Percentiles rank a stretch among this genome's conserved stretches.
These are phyloP conservation scores for Hyperoplus immaculatus DNA, from an alignment of 2,797 vertebrate species.

Conservation along the genomic window DNA sequence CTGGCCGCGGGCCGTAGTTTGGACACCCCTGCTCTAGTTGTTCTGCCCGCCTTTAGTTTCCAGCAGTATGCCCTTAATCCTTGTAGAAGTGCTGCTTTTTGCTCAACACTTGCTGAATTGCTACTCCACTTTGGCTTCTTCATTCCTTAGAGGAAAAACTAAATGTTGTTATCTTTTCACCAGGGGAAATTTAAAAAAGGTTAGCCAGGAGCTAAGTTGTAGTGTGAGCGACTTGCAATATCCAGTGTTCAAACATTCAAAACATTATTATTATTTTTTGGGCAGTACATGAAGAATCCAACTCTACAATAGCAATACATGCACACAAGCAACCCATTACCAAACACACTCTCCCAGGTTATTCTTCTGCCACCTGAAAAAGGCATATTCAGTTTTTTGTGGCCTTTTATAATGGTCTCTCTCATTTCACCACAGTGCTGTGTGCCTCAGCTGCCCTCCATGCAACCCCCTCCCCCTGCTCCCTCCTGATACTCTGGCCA, in stretches of 20 bases:
- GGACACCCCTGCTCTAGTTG: too few relatives aligned
- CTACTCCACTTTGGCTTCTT: slow-evolving; percentile 25
- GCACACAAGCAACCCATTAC: slow-evolving; percentile 20
- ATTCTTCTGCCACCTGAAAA: slow-evolving; percentile 36
- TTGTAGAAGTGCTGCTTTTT: slow-evolving; percentile 31
- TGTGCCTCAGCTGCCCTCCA: slow-evolving; percentile 57
- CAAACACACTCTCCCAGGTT: slow-evolving; percentile 9
- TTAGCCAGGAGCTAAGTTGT: neutral
- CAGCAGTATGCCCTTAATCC: slow-evolving; percentile 26
- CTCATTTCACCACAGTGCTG: slow-evolving; percentile 60
- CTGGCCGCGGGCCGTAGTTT: too few relatives aligned
- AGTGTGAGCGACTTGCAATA: neutral
- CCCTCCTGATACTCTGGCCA: slow-evolving; percentile 53
- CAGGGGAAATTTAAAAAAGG: slow-evolving; percentile 5
- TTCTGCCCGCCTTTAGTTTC: slow-evolving; percentile 44
- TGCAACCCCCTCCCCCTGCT: slow-evolving; percentile 56
- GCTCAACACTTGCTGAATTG: slow-evolving; percentile 31
- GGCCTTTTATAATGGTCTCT: slow-evolving; percentile 53
- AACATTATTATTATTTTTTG: slow-evolving; percentile 9
- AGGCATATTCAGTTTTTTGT: slow-evolving; percentile 38
- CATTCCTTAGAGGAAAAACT: neutral
- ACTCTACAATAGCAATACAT: neutral
- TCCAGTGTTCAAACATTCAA: slow-evolving; percentile 3
- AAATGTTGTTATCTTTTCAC: slow-evolving; percentile 8
- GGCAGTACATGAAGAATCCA: neutral